Conservation (phyloP, 2,888 invertebrate genomes). For the Phalera bucephala region DNA sequence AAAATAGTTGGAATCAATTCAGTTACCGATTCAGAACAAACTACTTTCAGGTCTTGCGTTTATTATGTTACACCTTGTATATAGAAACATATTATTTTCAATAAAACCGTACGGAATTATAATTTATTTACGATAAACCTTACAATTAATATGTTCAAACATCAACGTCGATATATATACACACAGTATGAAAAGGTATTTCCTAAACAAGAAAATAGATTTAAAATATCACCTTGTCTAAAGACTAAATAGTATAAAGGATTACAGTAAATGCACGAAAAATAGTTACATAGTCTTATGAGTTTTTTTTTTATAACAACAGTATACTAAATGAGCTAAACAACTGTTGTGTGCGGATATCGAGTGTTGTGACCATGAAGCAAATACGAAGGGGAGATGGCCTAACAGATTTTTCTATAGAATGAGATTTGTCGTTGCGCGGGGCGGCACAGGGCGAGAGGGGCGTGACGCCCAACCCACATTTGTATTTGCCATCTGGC, state of each 20-base stretch:
- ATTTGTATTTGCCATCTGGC: too few species aligned
- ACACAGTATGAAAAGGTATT: slow-evolving; percentile 59
- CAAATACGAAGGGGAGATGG: too few species aligned
- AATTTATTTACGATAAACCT: slow-evolving; percentile 28
- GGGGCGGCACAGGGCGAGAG: too few species aligned
- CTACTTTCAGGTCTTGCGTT: too few species aligned
- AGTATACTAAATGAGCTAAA: slow-evolving; percentile 59
- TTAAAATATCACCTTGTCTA: slow-evolving; percentile 77
- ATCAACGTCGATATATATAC: slow-evolving; percentile 65
- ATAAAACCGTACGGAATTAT: slow-evolving; percentile 11
- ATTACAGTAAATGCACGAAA: slow-evolving; percentile 82
- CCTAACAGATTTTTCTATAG: too few species aligned
- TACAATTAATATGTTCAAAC: slow-evolving; percentile 62
- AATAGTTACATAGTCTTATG: slow-evolving; percentile 77
- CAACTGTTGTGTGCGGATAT: slow-evolving; percentile 57
- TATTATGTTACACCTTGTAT: too few species aligned
- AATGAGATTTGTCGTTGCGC: too few species aligned
- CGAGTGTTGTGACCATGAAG: slow-evolving; percentile 6
- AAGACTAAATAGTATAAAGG: slow-evolving; percentile 72
- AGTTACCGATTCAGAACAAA: too few species aligned
- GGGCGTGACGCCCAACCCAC: too few species aligned
- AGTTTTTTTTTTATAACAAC: slow-evolving; percentile 60
- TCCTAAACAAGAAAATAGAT: slow-evolving; percentile 68
- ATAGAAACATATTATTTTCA: too few species aligned
- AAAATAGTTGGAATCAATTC: too few species aligned